These are phyloP conservation scores for Polypedilum pembai DNA, from an alignment of 1,140 invertebrate species.

Conservation along the genomic window DNA sequence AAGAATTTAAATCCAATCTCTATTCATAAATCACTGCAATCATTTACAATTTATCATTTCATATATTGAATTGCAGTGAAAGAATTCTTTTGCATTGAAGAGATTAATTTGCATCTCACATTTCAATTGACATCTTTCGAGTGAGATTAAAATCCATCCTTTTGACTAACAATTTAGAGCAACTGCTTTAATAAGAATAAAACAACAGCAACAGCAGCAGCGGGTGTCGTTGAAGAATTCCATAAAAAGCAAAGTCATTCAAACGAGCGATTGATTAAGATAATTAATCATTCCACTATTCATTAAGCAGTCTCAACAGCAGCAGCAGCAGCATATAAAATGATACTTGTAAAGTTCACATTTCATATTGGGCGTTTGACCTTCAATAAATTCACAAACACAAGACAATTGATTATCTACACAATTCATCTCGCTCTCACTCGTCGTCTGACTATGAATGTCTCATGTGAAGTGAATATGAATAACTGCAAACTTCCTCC, in stretches of 20 bases:
- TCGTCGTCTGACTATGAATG: background rate
- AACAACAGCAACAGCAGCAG: background rate
- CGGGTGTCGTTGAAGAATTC: background rate
- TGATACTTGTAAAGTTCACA: background rate
- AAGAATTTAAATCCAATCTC: too few relatives aligned
- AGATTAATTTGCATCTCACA: background rate
- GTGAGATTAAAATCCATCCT: background rate
- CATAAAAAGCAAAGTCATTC: conserved; percentile 17
- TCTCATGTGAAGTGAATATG: background rate
- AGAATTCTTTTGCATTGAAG: background rate
- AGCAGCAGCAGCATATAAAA: background rate
- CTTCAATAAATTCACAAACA: background rate
- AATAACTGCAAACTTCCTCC: conserved; percentile 12
- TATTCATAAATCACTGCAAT: too few relatives aligned
- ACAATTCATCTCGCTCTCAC: background rate
- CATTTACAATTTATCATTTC: too few relatives aligned
- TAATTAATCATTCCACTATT: conserved; percentile 1
- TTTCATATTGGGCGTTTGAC: conserved; percentile 16
- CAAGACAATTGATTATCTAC: conserved; percentile 1
- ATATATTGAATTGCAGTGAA: too few relatives aligned
- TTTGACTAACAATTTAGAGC: background rate
- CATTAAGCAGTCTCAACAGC: background rate
- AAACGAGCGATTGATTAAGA: conserved; percentile 12
- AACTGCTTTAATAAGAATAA: background rate
- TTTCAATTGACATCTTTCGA: background rate